phyloP scores from a whole-genome alignment of 1,140 invertebrate genomes.

The Bombus breviceps region DNA sequence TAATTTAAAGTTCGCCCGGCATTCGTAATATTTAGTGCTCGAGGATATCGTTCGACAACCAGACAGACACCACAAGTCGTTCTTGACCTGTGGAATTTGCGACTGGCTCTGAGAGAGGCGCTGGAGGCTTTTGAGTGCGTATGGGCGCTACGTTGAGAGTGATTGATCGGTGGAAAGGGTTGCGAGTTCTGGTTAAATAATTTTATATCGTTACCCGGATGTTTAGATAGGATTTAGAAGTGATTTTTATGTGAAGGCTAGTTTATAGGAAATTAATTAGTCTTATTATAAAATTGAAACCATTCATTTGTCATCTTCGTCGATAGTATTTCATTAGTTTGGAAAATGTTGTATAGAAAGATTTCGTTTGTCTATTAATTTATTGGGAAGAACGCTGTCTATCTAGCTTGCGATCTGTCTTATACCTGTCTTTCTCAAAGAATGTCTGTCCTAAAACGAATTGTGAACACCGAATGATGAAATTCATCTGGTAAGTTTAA shows the following conservation, averaged over 20 bases:
- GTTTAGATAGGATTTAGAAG: neutral
- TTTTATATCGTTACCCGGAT: neutral
- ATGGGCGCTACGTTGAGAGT: neutral
- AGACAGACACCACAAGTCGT: neutral
- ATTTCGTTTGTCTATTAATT: too few species aligned
- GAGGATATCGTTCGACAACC: conserved; percentile 31
- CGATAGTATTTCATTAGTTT: too few species aligned
- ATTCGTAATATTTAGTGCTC: conserved; percentile 43
- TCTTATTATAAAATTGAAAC: too few species aligned
- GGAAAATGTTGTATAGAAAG: too few species aligned
- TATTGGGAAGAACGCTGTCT: too few species aligned
- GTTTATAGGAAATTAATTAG: too few species aligned
- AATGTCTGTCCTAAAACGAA: too few species aligned
- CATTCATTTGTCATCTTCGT: too few species aligned
- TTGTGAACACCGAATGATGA: too few species aligned
- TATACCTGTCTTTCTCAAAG: too few species aligned
- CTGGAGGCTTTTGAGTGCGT: neutral
- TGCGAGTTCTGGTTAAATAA: neutral
- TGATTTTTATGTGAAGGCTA: neutral
- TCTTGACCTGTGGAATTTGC: neutral
- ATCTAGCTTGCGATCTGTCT: too few species aligned
- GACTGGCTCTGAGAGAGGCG: neutral
- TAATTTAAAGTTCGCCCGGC: conserved; percentile 36
- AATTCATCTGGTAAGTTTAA: too few species aligned
- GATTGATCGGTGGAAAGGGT: neutral